A percentile compares a stretch with the other conserved stretches of the same genome.
phyloP scores from a whole-genome alignment of 30 jellyfish, hydroid and myxozoan species.

The Nemopilema nomurai region DNA sequence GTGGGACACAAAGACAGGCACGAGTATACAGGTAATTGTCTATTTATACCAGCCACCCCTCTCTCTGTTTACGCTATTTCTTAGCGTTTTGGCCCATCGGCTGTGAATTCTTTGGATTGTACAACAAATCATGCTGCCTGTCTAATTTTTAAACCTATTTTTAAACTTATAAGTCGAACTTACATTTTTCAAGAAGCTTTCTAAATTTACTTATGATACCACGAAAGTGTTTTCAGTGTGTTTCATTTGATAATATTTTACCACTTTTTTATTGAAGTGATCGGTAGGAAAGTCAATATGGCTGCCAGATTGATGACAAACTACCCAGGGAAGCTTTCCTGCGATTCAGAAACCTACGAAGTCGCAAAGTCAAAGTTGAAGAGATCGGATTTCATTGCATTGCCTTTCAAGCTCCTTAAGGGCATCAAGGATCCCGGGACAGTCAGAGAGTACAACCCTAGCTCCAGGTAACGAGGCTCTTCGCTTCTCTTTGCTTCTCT shows the following conservation, averaged over 20 bases:
- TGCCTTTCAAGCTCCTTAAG: slow-evolving; percentile 64
- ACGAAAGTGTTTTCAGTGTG: no score
- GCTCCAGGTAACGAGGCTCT: slow-evolving; percentile 40
- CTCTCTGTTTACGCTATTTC: no score
- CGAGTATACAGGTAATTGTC: slow-evolving; percentile 80
- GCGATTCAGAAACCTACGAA: slow-evolving; percentile 89
- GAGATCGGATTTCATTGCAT: slow-evolving; percentile 55
- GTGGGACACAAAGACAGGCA: slow-evolving; percentile 93
- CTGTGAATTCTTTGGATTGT: no score
- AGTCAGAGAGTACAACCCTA: slow-evolving; percentile 60
- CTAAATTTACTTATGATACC: no score
- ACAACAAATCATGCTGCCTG: no score
- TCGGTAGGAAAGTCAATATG: slow-evolving; percentile 95
- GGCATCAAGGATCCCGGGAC: slow-evolving; percentile 84
- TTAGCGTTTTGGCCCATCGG: no score
- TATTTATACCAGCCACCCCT: no score
- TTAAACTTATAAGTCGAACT: no score
- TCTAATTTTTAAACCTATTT: no score
- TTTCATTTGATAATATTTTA: no score
- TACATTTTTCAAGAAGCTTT: no score
- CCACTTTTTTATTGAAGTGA: slow-evolving; percentile 34
- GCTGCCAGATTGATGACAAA: slow-evolving; percentile 94
- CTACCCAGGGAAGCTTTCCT: slow-evolving; percentile 80
- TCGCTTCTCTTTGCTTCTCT: no score
- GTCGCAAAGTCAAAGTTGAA: slow-evolving; percentile 70